Evolutionary conservation across 30 jellyfish, hydroid and myxozoan genomes (phyloP), one percentile per base, ranked within the genome.

Genomic region (Sanderia malayensis): DNA sequence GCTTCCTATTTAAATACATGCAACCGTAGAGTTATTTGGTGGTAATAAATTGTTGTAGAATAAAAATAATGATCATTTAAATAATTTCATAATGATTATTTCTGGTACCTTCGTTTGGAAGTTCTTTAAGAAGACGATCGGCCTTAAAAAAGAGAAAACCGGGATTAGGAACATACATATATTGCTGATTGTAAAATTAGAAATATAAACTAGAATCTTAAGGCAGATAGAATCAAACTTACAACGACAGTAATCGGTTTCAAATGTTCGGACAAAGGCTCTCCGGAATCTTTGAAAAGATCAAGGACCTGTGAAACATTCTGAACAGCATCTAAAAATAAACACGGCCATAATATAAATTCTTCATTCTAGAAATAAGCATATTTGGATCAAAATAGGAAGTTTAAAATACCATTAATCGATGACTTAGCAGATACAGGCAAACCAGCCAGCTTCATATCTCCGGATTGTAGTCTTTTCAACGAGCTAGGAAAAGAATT

Each of bases 91-190:
- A 41, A 41, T 6, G 8, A 15, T 15, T 6, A 41, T 8, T 49
- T 24, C 13, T 37, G 13, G 13, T 78, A 78, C 89, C 89, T 78
- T 78, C 82, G 27, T 69, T 67, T 44, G 89, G 89, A 30, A 78
- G 82, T 29, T 78, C 82, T 29, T 78, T 78, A 69, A 78, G 71
- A 17, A 78, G 82, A 22, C 89, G 89, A 65, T 78, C 89, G 9
- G 89, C 89, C 89, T 78, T 41, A 6, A 41, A 6, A 41, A 41
- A 41, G 55, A n/a, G n/a, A n/a, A 41, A 41, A 41, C 55, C 55
- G 55, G 15, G 8, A 8, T 41, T 41, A 6, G 8, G 15, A 41
- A 8, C 8, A 41, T 15, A 41, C 15, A 41, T 41, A 8, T 6
- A 6, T 6, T 15, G 15, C 55, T 41, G 55, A 15, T 8, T 41